Evolutionary conservation across 2,888 invertebrate species (phyloP).

Genomic region (Chouioia cunea): DNA sequence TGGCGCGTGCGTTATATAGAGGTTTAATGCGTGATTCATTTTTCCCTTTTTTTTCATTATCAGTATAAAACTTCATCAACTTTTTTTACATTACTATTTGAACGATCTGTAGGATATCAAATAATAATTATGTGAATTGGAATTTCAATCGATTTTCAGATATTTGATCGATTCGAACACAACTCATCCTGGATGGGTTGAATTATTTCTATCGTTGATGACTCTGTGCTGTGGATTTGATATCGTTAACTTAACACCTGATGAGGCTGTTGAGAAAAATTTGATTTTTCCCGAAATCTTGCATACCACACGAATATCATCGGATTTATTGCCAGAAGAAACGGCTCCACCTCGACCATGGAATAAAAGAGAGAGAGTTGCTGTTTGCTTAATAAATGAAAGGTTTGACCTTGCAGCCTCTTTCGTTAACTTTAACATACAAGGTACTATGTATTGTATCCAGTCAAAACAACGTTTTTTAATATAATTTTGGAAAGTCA

Average conservation of each 20-base stretch:
- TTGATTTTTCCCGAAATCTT: constrained; percentile 68
- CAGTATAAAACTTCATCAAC: too few relatives aligned
- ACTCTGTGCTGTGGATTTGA: constrained; percentile 69
- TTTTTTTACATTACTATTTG: too few relatives aligned
- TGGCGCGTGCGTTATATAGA: too few relatives aligned
- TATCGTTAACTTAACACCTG: constrained; percentile 62
- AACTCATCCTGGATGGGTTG: constrained; percentile 70
- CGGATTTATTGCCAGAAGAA: constrained; percentile 53
- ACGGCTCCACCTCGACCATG: constrained; percentile 49
- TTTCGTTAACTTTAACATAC: neutral
- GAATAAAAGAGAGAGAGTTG: constrained; percentile 39
- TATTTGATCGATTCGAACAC: constrained; percentile 25
- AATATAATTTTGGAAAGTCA: neutral
- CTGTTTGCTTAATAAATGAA: constrained; percentile 47
- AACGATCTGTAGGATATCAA: too few relatives aligned
- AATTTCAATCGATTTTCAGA: constrained; percentile 20
- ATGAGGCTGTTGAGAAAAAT: constrained; percentile 63
- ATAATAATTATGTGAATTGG: too few relatives aligned
- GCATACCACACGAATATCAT: constrained; percentile 49
- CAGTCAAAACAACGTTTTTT: neutral
- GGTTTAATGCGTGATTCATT: neutral
- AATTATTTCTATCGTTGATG: constrained; percentile 70
- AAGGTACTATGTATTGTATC: constrained; percentile 9
- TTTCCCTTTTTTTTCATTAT: neutral
- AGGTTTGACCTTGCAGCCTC: constrained; percentile 26